Percentiles rank a stretch among this genome's conserved stretches.
phyloP scores from a whole-genome alignment of 2,888 invertebrate species.

The Epinotia bilunana region DNA sequence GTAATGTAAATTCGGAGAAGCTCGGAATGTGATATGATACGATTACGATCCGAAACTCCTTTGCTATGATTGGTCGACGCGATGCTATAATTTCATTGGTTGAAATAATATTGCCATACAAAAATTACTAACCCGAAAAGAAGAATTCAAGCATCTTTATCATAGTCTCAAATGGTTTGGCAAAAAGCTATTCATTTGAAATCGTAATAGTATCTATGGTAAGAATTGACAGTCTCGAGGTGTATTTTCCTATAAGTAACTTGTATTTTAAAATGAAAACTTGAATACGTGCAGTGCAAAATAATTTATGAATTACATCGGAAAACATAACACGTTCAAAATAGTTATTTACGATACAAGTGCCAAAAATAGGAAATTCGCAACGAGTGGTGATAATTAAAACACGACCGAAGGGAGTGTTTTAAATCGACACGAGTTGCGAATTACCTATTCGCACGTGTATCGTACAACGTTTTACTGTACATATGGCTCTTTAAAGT shows the following conservation, averaged over 20 bases:
- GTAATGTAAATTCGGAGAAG: slow-evolving; percentile 5
- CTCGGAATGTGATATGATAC: slow-evolving; percentile 9
- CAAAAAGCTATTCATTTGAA: neutral
- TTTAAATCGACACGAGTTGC: too few species aligned
- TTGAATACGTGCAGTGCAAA: too few species aligned
- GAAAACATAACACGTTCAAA: too few species aligned
- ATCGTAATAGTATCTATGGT: slow-evolving; percentile 22
- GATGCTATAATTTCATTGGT: slow-evolving; percentile 23
- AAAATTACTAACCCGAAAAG: neutral
- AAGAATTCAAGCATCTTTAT: neutral
- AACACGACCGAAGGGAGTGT: too few species aligned
- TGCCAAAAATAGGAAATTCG: too few species aligned
- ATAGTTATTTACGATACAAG: too few species aligned
- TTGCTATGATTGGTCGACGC: slow-evolving; percentile 6
- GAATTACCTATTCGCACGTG: too few species aligned
- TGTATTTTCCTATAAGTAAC: slow-evolving; percentile 4
- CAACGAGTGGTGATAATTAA: too few species aligned
- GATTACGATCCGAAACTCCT: neutral
- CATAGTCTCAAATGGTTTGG: neutral
- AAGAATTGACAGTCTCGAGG: neutral
- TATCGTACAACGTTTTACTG: too few species aligned
- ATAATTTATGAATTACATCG: too few species aligned
- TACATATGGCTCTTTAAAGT: too few species aligned
- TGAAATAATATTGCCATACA: slow-evolving; percentile 15
- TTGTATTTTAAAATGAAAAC: neutral